Conservation (phyloP, 1,140 invertebrate species). For the Frieseomelitta varia region DNA sequence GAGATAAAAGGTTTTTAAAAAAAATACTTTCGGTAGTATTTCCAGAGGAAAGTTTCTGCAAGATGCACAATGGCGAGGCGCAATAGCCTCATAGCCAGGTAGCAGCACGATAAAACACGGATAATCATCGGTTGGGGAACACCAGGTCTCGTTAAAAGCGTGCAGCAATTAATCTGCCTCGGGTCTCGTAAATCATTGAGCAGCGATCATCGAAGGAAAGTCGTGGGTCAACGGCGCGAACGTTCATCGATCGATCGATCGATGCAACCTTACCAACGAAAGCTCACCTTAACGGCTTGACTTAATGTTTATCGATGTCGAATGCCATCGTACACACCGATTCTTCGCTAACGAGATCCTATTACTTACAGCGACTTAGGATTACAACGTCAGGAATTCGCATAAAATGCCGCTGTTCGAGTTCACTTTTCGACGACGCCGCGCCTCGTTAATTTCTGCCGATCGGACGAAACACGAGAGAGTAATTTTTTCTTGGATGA, state of each 20-base stretch:
- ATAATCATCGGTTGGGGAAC: conserved; percentile 1
- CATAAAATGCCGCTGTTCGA: background rate
- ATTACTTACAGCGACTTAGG: conserved; percentile 39
- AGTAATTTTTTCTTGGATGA: background rate
- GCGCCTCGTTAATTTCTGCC: background rate
- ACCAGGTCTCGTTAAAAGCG: conserved; percentile 52
- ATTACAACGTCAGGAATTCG: background rate
- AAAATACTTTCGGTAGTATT: background rate
- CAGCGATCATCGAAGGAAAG: conserved; percentile 47
- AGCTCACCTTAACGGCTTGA: conserved; percentile 42
- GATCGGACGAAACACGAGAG: background rate
- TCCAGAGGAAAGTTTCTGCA: background rate
- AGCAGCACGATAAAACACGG: background rate
- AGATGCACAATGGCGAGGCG: background rate
- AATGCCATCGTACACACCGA: conserved; percentile 48
- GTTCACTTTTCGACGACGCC: background rate
- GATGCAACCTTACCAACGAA: conserved; percentile 37
- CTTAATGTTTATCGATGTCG: conserved; percentile 36
- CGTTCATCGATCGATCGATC: conserved; percentile 20
- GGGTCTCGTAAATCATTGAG: conserved; percentile 54
- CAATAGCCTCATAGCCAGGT: background rate
- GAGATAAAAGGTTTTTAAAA: background rate
- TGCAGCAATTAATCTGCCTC: conserved; percentile 52
- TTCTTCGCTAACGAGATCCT: conserved; percentile 55
- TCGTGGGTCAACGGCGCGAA: conserved; percentile 20